Percentiles rank a stretch among this genome's conserved stretches.
Conservation (phyloP, 2,888 invertebrate genomes). For the Colostygia pectinataria region DNA sequence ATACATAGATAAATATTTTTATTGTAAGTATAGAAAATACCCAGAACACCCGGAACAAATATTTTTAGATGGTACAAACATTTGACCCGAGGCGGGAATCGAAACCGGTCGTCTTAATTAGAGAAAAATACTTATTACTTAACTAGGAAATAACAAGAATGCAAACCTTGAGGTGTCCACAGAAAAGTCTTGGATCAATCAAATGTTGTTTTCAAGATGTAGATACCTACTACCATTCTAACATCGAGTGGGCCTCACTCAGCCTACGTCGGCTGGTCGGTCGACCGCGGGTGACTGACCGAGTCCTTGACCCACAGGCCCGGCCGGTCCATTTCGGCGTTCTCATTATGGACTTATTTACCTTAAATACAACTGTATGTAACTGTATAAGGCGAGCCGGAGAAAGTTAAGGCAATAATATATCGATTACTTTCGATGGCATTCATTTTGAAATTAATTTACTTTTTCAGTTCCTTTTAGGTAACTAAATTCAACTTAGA, state of each 20-base stretch:
- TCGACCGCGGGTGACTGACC: constrained; percentile 60
- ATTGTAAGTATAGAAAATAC: too few species aligned
- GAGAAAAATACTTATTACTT: too few species aligned
- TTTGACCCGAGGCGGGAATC: too few species aligned
- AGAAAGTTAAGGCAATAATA: constrained; percentile 25
- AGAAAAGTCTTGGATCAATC: too few species aligned
- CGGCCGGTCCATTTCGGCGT: constrained; percentile 32
- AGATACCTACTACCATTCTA: constrained; percentile 7
- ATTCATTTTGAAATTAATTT: background rate
- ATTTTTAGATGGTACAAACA: too few species aligned
- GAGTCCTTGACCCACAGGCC: constrained; percentile 67
- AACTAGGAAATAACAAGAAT: too few species aligned
- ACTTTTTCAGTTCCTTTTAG: background rate
- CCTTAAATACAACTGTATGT: constrained; percentile 35
- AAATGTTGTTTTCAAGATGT: background rate
- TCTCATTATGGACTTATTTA: constrained; percentile 36
- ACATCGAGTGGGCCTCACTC: constrained; percentile 30
- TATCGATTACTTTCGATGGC: background rate
- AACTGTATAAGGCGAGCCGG: constrained; percentile 17
- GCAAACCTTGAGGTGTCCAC: too few species aligned
- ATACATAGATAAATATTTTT: too few species aligned
- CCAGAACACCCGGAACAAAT: too few species aligned
- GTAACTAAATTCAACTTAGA: background rate
- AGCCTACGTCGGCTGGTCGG: too few species aligned
- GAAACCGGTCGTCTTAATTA: too few species aligned